These are phyloP conservation scores for Alethe castanea DNA, from an alignment of 2,113 vertebrate species.

Conservation along the genomic window DNA sequence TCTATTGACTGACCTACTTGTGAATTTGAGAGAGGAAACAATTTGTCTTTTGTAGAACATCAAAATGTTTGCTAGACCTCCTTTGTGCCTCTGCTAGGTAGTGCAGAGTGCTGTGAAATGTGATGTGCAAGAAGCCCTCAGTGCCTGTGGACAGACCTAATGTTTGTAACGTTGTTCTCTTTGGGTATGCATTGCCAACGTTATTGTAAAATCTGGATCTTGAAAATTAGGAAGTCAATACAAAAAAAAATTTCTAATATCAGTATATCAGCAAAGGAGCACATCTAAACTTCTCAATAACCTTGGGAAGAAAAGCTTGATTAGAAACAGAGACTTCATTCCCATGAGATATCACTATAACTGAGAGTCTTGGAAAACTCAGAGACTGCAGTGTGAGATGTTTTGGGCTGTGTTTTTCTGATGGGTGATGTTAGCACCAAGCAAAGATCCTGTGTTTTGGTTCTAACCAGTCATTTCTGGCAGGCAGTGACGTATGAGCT, in stretches of 20 bases:
- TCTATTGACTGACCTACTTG: background rate
- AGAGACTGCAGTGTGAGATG: background rate
- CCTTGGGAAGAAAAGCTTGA: background rate
- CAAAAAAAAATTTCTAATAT: background rate
- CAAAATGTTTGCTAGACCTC: background rate
- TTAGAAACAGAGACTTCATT: background rate
- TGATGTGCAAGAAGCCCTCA: background rate
- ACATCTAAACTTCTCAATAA: background rate
- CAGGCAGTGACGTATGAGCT: background rate
- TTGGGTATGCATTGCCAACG: fast-evolving
- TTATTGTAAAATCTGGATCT: background rate
- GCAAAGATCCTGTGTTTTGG: background rate
- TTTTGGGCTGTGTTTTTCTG: background rate
- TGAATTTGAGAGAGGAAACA: background rate
- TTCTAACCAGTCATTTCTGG: background rate
- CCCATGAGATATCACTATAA: background rate
- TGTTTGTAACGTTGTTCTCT: background rate
- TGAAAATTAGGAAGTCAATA: background rate
- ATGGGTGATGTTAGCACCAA: background rate
- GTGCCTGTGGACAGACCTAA: background rate
- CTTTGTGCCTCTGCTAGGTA: background rate
- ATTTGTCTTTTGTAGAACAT: background rate
- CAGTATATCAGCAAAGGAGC: background rate
- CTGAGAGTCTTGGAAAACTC: background rate
- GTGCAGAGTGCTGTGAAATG: background rate